These are phyloP conservation scores for Gallinago paraguaiae DNA, from an alignment of 2,113 vertebrate genomes.

Conservation along the genomic window DNA sequence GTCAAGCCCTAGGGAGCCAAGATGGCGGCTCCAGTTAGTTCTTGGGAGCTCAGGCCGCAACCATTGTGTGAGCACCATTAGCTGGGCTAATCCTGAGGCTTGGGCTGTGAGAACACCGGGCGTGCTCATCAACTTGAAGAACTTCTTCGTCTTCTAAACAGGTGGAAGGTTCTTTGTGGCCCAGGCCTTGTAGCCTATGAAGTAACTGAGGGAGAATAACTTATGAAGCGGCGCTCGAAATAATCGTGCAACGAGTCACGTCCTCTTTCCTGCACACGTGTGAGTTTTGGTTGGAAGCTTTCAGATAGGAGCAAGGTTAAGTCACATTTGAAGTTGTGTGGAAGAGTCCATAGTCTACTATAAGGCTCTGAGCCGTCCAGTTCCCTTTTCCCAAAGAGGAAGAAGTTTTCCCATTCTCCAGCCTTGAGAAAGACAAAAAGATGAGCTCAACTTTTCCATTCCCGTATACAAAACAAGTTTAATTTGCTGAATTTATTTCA, in stretches of 20 bases:
- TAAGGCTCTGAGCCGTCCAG: background rate
- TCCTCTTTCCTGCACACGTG: background rate
- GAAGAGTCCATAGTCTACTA: background rate
- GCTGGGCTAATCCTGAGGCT: fast-evolving
- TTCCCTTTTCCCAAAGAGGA: background rate
- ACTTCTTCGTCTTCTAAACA: background rate
- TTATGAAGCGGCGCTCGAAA: background rate
- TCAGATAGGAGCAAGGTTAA: background rate
- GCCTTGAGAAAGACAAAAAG: background rate
- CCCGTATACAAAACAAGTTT: background rate
- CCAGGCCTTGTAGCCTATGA: background rate
- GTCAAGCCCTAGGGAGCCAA: background rate
- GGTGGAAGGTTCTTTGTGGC: background rate
- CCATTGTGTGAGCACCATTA: background rate
- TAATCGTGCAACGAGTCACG: background rate
- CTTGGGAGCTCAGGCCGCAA: background rate
- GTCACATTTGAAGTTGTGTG: background rate
- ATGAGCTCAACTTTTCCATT: background rate
- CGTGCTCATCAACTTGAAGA: background rate
- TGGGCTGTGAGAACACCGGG: background rate
- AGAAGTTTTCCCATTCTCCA: background rate
- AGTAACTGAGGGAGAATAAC: background rate
- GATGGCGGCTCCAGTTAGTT: background rate
- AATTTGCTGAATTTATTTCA: background rate
- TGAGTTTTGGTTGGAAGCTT: background rate